Evolutionary conservation across 2,113 vertebrate genomes (phyloP).

Genomic region (Coracopsis vasa): DNA sequence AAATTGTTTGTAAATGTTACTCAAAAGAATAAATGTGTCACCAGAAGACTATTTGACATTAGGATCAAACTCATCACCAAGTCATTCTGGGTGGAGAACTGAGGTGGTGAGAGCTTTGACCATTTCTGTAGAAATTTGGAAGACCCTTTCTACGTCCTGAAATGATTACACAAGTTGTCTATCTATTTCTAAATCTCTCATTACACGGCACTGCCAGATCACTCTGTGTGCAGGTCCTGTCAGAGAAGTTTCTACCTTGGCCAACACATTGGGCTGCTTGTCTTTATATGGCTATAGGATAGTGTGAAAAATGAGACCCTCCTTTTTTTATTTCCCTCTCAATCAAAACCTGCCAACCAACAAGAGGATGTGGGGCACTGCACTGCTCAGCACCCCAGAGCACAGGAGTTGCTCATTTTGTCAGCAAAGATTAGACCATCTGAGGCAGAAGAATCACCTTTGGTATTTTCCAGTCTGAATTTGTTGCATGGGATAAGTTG

Average conservation of each 20-base stretch:
- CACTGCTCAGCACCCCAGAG: not conserved
- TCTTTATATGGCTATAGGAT: not conserved
- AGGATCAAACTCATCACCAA: not conserved
- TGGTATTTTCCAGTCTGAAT: not conserved
- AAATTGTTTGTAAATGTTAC: not conserved
- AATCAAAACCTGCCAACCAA: not conserved
- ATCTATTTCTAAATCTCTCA: not conserved
- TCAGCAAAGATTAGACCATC: not conserved
- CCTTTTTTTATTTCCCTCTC: not conserved
- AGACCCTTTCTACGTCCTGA: not conserved
- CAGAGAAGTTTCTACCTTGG: not conserved
- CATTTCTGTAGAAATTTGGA: not conserved
- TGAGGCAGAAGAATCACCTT: not conserved
- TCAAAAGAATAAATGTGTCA: not conserved
- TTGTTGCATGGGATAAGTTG: not conserved
- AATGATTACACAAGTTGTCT: not conserved
- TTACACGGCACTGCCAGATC: not conserved
- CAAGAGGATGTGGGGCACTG: accelerated
- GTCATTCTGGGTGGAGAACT: not conserved
- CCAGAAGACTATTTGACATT: not conserved
- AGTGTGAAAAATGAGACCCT: not conserved
- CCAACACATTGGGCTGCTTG: not conserved
- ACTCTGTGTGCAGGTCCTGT: not conserved
- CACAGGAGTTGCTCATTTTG: accelerated
- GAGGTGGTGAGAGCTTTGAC: not conserved